phyloP scores from a whole-genome alignment of 23 tunicate genomes.

The Botrylloides violaceus region DNA sequence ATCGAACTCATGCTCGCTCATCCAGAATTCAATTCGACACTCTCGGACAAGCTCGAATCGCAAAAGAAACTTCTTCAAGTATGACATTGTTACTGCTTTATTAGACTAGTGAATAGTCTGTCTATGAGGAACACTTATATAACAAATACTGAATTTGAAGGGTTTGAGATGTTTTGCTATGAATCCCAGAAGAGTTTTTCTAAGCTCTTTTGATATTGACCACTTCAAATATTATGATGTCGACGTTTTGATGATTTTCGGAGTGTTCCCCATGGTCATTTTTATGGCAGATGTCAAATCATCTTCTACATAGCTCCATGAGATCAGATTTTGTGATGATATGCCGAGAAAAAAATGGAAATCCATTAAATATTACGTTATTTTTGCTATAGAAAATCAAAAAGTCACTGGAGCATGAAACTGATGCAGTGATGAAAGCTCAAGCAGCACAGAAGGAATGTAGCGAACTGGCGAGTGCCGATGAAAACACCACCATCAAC shows the following conservation, averaged over 20 bases:
- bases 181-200: too few species aligned
- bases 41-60: conserved; percentile 21
- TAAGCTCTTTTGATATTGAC: too few species aligned
- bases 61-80: conserved; percentile 25
- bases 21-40: conserved; percentile 21
- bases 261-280: too few species aligned
- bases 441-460: conserved; percentile 21
- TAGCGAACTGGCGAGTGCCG: conserved; percentile 22
- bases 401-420: conserved; percentile 7
- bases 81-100: background rate
- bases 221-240: too few species aligned
- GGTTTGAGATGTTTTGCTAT: too few species aligned
- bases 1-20: conserved; percentile 27
- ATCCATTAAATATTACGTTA: conserved; percentile 6
- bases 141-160: too few species aligned
- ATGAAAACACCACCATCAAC: conserved; percentile 2
- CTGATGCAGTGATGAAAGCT: conserved; percentile 7
- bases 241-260: too few species aligned
- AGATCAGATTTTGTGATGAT: too few species aligned
- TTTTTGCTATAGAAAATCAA: conserved; percentile 15
- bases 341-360: too few species aligned
- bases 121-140: too few species aligned
- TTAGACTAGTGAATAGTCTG: background rate
- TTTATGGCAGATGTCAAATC: too few species aligned
- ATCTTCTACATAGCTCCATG: too few species aligned